phyloP scores from a whole-genome alignment of 2,888 invertebrate species.

The Aphrophora alni region DNA sequence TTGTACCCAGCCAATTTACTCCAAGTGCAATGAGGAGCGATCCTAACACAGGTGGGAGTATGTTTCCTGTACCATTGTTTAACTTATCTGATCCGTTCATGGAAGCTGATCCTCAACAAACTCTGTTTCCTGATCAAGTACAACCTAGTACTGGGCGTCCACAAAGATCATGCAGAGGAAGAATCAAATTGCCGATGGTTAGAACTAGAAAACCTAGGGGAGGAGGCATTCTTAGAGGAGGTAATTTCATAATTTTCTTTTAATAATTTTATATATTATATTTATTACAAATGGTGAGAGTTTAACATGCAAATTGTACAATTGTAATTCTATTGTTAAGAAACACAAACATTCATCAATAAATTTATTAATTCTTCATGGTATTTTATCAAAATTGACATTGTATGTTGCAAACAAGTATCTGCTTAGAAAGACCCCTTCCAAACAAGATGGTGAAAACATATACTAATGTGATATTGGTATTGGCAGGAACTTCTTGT shows the following conservation, averaged over 20 bases:
- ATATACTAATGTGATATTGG: too few relatives aligned
- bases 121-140: slow-evolving; percentile 36
- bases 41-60: neutral
- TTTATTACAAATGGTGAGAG: neutral
- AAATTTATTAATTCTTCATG: too few relatives aligned
- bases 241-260: neutral
- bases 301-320: too few relatives aligned
- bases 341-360: too few relatives aligned
- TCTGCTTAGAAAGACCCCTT: too few relatives aligned
- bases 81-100: slow-evolving; percentile 34
- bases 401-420: too few relatives aligned
- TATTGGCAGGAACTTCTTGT: too few relatives aligned
- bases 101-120: slow-evolving; percentile 23
- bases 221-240: slow-evolving; percentile 33
- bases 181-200: slow-evolving; percentile 45
- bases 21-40: neutral
- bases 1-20: neutral
- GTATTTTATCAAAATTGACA: too few relatives aligned
- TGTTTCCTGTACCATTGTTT: slow-evolving; percentile 37
- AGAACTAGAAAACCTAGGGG: slow-evolving; percentile 46
- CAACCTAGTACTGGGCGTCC: slow-evolving; percentile 37
- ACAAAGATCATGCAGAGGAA: slow-evolving; percentile 44
- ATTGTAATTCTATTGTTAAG: too few relatives aligned
- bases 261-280: neutral
- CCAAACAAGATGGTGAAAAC: too few relatives aligned